Evolutionary conservation across 2,888 invertebrate species (phyloP).

Genomic region (Chloromyia formosa): DNA sequence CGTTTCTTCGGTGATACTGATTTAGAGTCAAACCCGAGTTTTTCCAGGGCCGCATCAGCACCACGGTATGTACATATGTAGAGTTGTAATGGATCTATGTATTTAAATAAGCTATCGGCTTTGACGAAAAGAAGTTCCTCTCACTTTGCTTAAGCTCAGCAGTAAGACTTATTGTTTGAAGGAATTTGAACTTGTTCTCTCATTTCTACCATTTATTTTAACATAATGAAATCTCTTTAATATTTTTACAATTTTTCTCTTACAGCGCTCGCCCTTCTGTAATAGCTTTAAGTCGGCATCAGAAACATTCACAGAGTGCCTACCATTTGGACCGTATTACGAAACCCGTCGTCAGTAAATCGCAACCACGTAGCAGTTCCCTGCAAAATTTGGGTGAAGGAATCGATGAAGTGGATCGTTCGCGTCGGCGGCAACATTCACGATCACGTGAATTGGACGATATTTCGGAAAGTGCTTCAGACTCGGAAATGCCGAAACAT

Average conservation of each 20-base stretch:
- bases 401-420: slow-evolving; percentile 58
- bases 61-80: slow-evolving; percentile 55
- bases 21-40: slow-evolving; percentile 74
- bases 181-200: too few species aligned
- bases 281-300: slow-evolving; percentile 55
- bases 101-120: too few species aligned
- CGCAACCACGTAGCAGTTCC: slow-evolving; percentile 58
- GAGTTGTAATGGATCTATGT: too few species aligned
- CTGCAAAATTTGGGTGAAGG: slow-evolving; percentile 61
- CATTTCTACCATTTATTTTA: too few species aligned
- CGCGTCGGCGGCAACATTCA: slow-evolving; percentile 60
- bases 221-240: too few species aligned
- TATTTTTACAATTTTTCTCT: too few species aligned
- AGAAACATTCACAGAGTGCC: slow-evolving; percentile 63
- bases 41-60: slow-evolving; percentile 60
- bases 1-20: slow-evolving; percentile 88
- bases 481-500: slow-evolving; percentile 57
- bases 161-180: too few species aligned
- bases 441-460: slow-evolving; percentile 65
- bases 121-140: too few species aligned
- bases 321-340: slow-evolving; percentile 60
- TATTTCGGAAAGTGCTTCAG: slow-evolving; percentile 64
- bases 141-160: too few species aligned
- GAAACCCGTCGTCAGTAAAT: slow-evolving; percentile 52
- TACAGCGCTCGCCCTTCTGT: slow-evolving; percentile 47